Base-by-base conservation (phyloP, 2,113 vertebrate genomes). In the Charina bottae region DNA sequence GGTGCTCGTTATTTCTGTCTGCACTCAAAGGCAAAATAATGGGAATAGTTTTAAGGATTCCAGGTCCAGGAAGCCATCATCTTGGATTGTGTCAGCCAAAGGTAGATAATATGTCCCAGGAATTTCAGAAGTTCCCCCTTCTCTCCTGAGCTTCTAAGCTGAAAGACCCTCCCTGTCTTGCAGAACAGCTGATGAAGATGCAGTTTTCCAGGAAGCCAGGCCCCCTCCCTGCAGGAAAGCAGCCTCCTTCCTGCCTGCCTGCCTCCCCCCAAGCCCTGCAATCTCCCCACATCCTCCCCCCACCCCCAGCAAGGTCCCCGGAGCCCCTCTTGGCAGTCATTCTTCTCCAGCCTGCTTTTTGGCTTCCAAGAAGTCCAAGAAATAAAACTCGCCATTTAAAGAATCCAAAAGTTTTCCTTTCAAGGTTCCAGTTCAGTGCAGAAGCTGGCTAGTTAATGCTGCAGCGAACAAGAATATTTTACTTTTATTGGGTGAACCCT, bases 341-440 rank as follows among this genome's bases (percentile, higher is more conserved):
- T 17, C 55, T 56, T 56, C 55, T 56, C 55, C 55, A 56, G 55
- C 55, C 55, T 59, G 60, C n/a, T 68, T 59, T 49, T 64, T 46
- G 83, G 59, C 46, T 85, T 53, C 0, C 4, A 59, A 83, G 58
- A 46, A 2, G 19, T 3, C 17, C 24, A 49, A 59, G 72, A 84
- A 59, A 83, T 54, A 6, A 46, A 28, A 28, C 13, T 68, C 62
- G 26, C 12, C 53, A 26, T 49, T 72, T 28, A 28, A n/a, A 91
- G 90, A 37, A 28, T 42, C 21, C 84, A 68, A 24, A 72, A 56
- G 33, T 87, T 87, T 91, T 62, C 84, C 90, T 91, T 87, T 68
- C 21, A 55, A 49, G 11, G 59, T 26, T 23, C 42, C n/a, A 37
- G 84, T 86, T 19, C 17, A 87, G 28, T 28, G 84, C 60, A 26